Evolutionary conservation across 2,113 vertebrate genomes (phyloP), one percentile per base, ranked within the genome.

Genomic region (Lepisosteus oculatus): DNA sequence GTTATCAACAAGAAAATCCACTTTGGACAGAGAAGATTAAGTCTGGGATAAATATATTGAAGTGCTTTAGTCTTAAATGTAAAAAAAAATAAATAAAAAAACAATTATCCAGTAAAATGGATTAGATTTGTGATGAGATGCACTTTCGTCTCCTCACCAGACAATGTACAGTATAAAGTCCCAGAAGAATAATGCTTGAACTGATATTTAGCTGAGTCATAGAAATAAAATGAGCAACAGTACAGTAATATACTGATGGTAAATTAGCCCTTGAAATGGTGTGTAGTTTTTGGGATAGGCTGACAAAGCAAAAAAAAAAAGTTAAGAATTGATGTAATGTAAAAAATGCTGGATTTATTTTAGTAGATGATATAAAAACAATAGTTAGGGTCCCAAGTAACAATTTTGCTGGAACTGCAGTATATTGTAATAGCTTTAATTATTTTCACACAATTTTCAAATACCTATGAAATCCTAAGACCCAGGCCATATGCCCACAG

Each of bases 91-190:
- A 14, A 6, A 61, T 61, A 6, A 64, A 29, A 64, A 64, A 29
- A 43, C 8, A 64, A 29, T 8, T 17, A 9, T 64, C 62, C 62
- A 17, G 62, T 3, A 41, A 64, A 64, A 64, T 64, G 62, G 62
- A 64, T 64, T 64, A 64, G 62, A 17, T 64, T 64, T 59, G 11
- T 59, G 56, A 59, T 14, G 62, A 64, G 62, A 64, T 64, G 62
- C 62, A 64, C 17, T 64, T 64, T 64, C 12, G 13, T 64, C 17
- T 64, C 8, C 62, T 61, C 14, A 11, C 3, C 17, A 61, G 13
- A 64, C 62, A 64, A 64, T 64, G 17, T n/a, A 43, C 3, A 6
- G 17, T n/a, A 43, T 43, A 6, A 64, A 64, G 17, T 17, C 3
- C 17, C 17, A 6, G 17, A 64, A 64, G 62, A 4, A 64, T 9